These are phyloP conservation scores for Camponotus vicinus DNA, from an alignment of 1,140 invertebrate species.

Conservation along the genomic window DNA sequence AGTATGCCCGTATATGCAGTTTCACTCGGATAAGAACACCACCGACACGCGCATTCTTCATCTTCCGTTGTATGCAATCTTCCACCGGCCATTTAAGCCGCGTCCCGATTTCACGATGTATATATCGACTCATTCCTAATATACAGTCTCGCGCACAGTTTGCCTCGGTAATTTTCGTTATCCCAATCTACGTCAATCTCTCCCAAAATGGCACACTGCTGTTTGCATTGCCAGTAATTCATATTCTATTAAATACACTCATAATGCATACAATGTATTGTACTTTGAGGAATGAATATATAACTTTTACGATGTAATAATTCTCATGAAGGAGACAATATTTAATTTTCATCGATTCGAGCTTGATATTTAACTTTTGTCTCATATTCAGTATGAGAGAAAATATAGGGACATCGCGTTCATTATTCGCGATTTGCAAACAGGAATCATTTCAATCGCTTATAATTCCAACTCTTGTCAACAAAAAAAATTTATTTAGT, in stretches of 20 bases:
- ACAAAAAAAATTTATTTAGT: neutral
- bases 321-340: neutral
- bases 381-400: neutral
- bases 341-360: constrained; percentile 17
- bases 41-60: constrained; percentile 32
- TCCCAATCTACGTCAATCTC: constrained; percentile 22
- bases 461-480: neutral
- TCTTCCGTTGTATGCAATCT: constrained; percentile 6
- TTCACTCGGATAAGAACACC: constrained; percentile 46
- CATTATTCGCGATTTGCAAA: neutral
- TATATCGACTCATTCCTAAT: constrained; percentile 26
- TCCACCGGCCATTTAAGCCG: constrained; percentile 52
- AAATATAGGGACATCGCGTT: neutral
- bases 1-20: constrained; percentile 21
- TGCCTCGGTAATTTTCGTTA: neutral
- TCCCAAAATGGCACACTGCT: constrained; percentile 47
- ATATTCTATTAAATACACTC: neutral
- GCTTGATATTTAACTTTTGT: constrained; percentile 15
- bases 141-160: constrained; percentile 11
- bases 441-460: neutral
- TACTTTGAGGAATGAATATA: neutral
- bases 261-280: neutral
- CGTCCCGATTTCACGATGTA: constrained; percentile 6
- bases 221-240: constrained; percentile 2
- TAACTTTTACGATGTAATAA: neutral